A percentile compares a stretch with the other conserved stretches of the same genome.
Evolutionary conservation across 1,140 invertebrate genomes (phyloP).

Genomic region (Diabrotica undecimpunctata): DNA sequence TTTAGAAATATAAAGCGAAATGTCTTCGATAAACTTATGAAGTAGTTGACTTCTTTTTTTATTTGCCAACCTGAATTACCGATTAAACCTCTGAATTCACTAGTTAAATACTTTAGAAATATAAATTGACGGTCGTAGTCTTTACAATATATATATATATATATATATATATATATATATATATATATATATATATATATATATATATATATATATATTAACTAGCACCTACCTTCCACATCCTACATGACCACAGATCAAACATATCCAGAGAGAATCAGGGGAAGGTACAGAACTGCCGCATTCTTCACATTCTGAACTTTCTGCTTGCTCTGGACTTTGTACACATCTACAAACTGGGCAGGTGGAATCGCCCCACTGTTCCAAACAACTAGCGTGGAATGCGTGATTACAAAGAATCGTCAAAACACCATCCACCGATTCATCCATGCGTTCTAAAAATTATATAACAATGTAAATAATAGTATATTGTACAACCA

Average conservation of each 20-base stretch:
- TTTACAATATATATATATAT: no score
- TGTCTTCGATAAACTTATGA: no score
- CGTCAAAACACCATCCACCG: constrained; percentile 93
- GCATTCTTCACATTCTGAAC: constrained; percentile 44
- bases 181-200: no score
- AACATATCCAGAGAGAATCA: constrained; percentile 95
- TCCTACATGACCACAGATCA: constrained; percentile 97
- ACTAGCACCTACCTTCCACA: constrained; percentile 68
- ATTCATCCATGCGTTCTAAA: constrained; percentile 96
- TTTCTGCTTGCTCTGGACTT: constrained; percentile 74
- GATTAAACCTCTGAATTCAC: no score
- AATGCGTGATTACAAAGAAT: constrained; percentile 99
- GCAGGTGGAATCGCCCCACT: constrained; percentile 93
- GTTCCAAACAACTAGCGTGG: constrained; percentile 88
- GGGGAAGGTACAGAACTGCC: constrained; percentile 42
- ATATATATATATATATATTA: no score
- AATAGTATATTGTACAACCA: background rate
- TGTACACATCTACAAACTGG: constrained; percentile 74
- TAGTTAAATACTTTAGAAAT: no score
- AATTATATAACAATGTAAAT: background rate
- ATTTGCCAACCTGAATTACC: no score
- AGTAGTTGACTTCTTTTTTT: no score
- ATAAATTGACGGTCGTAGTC: no score
- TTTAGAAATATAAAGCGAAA: no score
- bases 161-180: no score